Evolutionary conservation across 2,797 vertebrate species (phyloP).

Genomic region (Anguilla obscura): DNA sequence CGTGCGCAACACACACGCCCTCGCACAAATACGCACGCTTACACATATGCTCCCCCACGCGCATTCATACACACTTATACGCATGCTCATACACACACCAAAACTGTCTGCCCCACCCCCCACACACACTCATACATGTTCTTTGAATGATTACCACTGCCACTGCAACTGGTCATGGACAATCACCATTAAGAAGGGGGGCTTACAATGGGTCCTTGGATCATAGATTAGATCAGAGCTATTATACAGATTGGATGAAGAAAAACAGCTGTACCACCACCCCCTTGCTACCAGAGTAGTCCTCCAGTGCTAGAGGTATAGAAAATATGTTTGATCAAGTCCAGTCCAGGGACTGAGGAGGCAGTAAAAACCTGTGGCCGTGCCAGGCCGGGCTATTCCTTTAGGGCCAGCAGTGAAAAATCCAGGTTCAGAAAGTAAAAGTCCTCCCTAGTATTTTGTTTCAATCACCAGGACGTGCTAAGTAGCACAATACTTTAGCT

Average conservation of each 20-base stretch:
- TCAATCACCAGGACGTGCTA: too few species aligned
- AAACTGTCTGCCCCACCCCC: neutral
- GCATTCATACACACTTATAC: neutral
- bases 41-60: neutral
- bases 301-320: neutral
- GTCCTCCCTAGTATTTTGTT: too few species aligned
- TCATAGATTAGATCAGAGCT: conserved; percentile 58
- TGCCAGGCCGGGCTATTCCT: neutral
- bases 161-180: conserved; percentile 52
- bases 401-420: too few species aligned
- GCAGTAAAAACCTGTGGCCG: neutral
- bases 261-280: conserved; percentile 57
- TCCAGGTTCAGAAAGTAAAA: too few species aligned
- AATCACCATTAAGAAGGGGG: conserved; percentile 62
- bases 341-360: neutral
- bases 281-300: conserved; percentile 19
- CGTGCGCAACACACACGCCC: neutral
- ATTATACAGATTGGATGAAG: conserved; percentile 67
- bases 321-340: conserved; percentile 10
- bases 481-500: too few species aligned
- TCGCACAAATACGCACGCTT: neutral
- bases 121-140: neutral
- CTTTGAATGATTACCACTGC: conserved; percentile 54
- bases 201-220: conserved; percentile 58
- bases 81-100: conserved; percentile 18